Percentiles rank a stretch among this genome's conserved stretches.
phyloP scores from a whole-genome alignment of 2,113 vertebrate species.

The Alligator mississippiensis region DNA sequence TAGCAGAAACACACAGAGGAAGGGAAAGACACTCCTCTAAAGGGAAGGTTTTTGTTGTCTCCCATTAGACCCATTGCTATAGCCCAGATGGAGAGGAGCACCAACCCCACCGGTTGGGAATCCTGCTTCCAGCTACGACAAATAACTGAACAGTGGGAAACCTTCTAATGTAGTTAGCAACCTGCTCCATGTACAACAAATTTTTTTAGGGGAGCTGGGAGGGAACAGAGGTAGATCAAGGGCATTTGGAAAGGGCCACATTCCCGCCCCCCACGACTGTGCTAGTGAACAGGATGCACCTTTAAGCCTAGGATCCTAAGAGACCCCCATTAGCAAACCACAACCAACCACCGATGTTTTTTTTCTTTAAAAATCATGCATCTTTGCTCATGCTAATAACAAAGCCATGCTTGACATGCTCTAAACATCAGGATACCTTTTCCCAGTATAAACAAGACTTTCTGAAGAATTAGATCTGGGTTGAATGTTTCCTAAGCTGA shows the following conservation, averaged over 20 bases:
- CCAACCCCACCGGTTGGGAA: not conserved
- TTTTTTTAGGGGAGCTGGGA: not conserved
- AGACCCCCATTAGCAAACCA: not conserved
- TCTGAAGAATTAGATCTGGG: not conserved
- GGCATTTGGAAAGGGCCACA: rapidly evolving
- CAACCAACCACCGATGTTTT: not conserved
- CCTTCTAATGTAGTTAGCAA: not conserved
- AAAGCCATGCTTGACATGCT: not conserved
- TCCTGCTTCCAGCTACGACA: not conserved
- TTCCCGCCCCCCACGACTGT: not conserved
- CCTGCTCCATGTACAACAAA: rapidly evolving
- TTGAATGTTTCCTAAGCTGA: not conserved
- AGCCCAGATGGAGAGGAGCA: not conserved
- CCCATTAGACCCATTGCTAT: not conserved
- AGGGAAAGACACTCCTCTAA: not conserved
- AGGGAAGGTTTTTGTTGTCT: rapidly evolving
- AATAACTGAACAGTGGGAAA: not conserved
- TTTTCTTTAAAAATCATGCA: not conserved
- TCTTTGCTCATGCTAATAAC: not conserved
- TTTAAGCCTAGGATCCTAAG: not conserved
- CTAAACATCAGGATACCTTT: too few species aligned
- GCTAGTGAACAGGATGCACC: not conserved
- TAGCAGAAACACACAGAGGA: not conserved
- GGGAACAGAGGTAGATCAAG: not conserved
- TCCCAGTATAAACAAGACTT: not conserved